Percentiles rank a stretch among this genome's conserved stretches.
Evolutionary conservation across 2,888 invertebrate species (phyloP).

Genomic region (Spodoptera littoralis): DNA sequence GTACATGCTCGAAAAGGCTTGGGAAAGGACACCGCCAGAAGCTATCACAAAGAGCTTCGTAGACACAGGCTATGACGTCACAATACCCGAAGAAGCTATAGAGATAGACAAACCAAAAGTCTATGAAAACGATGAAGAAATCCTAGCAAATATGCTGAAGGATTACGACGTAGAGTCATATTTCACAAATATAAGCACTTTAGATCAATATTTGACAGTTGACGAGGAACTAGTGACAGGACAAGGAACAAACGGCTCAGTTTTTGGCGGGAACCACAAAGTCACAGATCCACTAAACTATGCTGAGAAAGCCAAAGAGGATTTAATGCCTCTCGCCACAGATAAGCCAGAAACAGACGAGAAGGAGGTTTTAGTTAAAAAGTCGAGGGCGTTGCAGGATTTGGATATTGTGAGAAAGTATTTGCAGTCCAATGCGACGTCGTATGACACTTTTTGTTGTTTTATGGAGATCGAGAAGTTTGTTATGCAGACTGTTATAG

Average conservation of each 20-base stretch:
- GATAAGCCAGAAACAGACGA: conserved; percentile 59
- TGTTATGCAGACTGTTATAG: conserved; percentile 53
- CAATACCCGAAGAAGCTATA: conserved; percentile 37
- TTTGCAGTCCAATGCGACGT: conserved; percentile 58
- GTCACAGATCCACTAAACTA: conserved; percentile 39
- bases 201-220: conserved; percentile 69
- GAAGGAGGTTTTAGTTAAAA: conserved; percentile 57
- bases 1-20: conserved; percentile 66
- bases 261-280: conserved; percentile 71
- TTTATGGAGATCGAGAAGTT: conserved; percentile 67
- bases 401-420: conserved; percentile 64
- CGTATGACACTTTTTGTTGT: conserved; percentile 57
- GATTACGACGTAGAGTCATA: conserved; percentile 68
- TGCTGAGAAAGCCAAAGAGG: conserved; percentile 52
- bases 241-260: conserved; percentile 68
- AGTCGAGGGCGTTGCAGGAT: conserved; percentile 61
- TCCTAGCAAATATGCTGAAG: conserved; percentile 61
- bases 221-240: conserved; percentile 70
- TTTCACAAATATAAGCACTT: conserved; percentile 55
- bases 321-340: conserved; percentile 62
- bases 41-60: conserved; percentile 63
- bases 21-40: conserved; percentile 61
- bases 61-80: conserved; percentile 65
- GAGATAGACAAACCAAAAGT: conserved; percentile 51
- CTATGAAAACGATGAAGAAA: conserved; percentile 62